These are phyloP conservation scores for Hydractinia echinata DNA, from an alignment of 30 jellyfish, hydroid and myxozoan genomes.

Conservation along the genomic window DNA sequence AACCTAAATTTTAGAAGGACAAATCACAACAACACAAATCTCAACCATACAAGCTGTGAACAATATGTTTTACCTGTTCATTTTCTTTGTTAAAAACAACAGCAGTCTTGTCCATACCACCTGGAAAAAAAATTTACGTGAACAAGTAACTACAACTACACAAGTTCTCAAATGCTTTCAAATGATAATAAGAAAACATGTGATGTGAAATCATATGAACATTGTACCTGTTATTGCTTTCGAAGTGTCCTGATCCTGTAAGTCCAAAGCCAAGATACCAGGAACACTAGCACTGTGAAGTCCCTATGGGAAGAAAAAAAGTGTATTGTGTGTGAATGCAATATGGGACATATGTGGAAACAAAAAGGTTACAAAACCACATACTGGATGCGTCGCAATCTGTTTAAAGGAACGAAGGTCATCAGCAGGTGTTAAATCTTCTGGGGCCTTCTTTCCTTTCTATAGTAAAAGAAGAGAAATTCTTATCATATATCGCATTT, in stretches of 20 bases:
- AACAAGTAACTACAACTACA: too few relatives aligned
- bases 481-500: background rate
- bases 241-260: slow-evolving; percentile 89
- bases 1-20: too few relatives aligned
- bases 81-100: slow-evolving; percentile 90
- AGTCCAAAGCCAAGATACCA: slow-evolving; percentile 87
- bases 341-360: background rate
- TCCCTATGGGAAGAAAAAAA: slow-evolving; percentile 43
- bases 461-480: slow-evolving; percentile 15
- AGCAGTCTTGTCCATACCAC: slow-evolving; percentile 97
- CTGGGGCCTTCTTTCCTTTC: slow-evolving; percentile 99
- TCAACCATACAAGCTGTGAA: too few relatives aligned
- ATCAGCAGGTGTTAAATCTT: slow-evolving; percentile 85
- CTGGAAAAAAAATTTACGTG: slow-evolving; percentile 33
- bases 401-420: slow-evolving; percentile 84
- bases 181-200: too few relatives aligned
- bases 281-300: slow-evolving; percentile 98
- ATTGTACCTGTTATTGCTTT: slow-evolving; percentile 84
- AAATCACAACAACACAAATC: too few relatives aligned
- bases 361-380: slow-evolving; percentile 4
- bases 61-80: slow-evolving; percentile 68
- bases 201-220: too few relatives aligned
- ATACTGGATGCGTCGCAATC: slow-evolving; percentile 91
- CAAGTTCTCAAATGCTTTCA: too few relatives aligned
- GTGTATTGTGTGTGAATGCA: background rate